These are phyloP conservation scores for Chrysolina americana DNA, from an alignment of 2,888 invertebrate species.

Conservation along the genomic window DNA sequence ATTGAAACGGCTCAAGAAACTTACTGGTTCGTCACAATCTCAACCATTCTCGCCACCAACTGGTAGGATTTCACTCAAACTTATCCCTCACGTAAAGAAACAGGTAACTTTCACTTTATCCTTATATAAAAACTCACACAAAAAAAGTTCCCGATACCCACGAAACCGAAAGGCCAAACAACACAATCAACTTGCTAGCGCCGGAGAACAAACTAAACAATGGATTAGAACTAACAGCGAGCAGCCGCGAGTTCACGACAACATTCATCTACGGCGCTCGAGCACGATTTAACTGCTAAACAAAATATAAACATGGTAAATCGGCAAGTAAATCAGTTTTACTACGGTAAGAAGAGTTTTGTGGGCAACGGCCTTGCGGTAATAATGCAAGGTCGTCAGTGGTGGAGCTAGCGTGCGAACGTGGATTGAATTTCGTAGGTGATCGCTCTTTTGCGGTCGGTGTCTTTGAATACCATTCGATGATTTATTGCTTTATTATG, in stretches of 20 bases:
- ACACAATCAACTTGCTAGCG: conserved; percentile 1
- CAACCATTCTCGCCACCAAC: background rate
- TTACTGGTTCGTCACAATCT: conserved; percentile 10
- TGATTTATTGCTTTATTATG: background rate
- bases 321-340: conserved; percentile 49
- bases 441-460: background rate
- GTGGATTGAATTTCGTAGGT: conserved; percentile 7
- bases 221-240: conserved; percentile 5
- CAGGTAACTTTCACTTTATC: conserved; percentile 13
- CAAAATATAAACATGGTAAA: conserved; percentile 53
- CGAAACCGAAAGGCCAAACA: conserved; percentile 8
- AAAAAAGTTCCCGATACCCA: background rate
- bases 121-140: background rate
- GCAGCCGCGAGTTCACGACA: background rate
- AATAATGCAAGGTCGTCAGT: conserved; percentile 61
- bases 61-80: background rate
- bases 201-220: conserved; percentile 5
- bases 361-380: conserved; percentile 61
- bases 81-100: background rate
- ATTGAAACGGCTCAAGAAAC: background rate
- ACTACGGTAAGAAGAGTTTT: conserved; percentile 41
- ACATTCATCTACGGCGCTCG: conserved; percentile 7
- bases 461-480: background rate
- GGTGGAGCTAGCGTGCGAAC: conserved; percentile 16
- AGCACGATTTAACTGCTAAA: conserved; percentile 21